These are phyloP conservation scores for Drosophila ogumai DNA, from an alignment of 1,140 invertebrate genomes.

Conservation along the genomic window DNA sequence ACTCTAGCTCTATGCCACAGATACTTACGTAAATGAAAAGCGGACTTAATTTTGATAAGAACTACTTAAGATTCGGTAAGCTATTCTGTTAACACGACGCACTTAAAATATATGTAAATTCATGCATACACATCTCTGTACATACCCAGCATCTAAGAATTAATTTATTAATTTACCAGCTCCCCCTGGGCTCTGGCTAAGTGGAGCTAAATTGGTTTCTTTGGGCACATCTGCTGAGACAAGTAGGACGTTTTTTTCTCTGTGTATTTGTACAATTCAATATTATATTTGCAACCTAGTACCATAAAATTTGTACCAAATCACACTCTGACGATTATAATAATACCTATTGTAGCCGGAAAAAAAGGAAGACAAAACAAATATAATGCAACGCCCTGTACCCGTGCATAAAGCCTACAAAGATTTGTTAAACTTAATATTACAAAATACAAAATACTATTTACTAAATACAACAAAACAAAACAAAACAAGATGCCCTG, in stretches of 20 bases:
- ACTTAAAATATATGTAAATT: constrained; percentile 20
- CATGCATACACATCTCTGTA: constrained; percentile 29
- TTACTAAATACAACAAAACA: constrained; percentile 63
- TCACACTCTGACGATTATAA: constrained; percentile 34
- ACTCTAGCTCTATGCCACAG: constrained; percentile 24
- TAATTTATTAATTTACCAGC: constrained; percentile 18
- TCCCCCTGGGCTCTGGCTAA: constrained; percentile 1
- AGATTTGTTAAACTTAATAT: constrained; percentile 67
- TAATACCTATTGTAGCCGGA: constrained; percentile 27
- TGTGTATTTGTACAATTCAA: constrained; percentile 24
- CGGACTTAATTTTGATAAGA: constrained; percentile 37
- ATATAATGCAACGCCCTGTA: constrained; percentile 78
- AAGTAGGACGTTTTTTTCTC: neutral
- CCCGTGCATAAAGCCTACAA: constrained; percentile 79
- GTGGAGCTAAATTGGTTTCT: constrained; percentile 22
- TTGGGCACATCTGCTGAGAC: constrained; percentile 1
- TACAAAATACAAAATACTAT: constrained; percentile 65
- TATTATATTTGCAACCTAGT: constrained; percentile 66
- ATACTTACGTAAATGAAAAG: constrained; percentile 37
- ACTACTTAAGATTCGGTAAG: constrained; percentile 34
- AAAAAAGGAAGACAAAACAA: constrained; percentile 22
- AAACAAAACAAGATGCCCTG: constrained; percentile 69
- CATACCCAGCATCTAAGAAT: constrained; percentile 52
- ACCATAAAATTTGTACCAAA: constrained; percentile 82
- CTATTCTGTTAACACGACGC: constrained; percentile 26